Evolutionary conservation across 2,888 invertebrate genomes (phyloP).

Genomic region (Calliopum simillimum): DNA sequence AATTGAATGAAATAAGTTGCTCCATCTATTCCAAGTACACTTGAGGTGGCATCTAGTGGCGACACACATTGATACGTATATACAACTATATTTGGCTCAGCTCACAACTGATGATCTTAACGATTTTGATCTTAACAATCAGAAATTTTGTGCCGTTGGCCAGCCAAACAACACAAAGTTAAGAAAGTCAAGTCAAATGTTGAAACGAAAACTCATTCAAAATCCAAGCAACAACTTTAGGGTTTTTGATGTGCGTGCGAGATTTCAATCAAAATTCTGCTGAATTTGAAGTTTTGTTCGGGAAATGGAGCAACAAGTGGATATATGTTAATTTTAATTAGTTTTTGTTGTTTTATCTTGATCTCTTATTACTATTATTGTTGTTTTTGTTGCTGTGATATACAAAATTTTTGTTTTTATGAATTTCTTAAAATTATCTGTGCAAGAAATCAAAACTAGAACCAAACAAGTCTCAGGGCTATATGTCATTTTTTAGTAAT

Average conservation of each 20-base stretch:
- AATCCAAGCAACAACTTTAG: not conserved
- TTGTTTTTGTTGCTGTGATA: not conserved
- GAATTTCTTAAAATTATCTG: not conserved
- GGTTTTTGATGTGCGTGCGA: not conserved
- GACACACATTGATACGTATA: not conserved
- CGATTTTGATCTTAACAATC: constrained; percentile 2
- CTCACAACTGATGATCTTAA: constrained; percentile 14
- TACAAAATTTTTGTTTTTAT: not conserved
- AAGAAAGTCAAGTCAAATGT: not conserved
- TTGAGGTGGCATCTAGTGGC: constrained; percentile 19
- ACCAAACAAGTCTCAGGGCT: no score
- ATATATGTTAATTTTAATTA: constrained; percentile 28
- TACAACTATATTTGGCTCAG: not conserved
- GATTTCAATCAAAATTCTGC: constrained; percentile 26
- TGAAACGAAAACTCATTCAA: not conserved
- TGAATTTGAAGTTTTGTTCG: not conserved
- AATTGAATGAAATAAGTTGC: constrained; percentile 3
- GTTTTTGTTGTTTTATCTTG: constrained; percentile 5
- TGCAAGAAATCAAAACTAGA: no score
- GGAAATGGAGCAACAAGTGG: constrained; percentile 27
- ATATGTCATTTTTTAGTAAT: no score
- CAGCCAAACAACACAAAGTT: constrained; percentile 18
- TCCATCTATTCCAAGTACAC: not conserved
- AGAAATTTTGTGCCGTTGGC: constrained; percentile 19
- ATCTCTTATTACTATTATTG: not conserved